phyloP scores from a whole-genome alignment of 2,113 vertebrate genomes.

The Platycercus adscitus region DNA sequence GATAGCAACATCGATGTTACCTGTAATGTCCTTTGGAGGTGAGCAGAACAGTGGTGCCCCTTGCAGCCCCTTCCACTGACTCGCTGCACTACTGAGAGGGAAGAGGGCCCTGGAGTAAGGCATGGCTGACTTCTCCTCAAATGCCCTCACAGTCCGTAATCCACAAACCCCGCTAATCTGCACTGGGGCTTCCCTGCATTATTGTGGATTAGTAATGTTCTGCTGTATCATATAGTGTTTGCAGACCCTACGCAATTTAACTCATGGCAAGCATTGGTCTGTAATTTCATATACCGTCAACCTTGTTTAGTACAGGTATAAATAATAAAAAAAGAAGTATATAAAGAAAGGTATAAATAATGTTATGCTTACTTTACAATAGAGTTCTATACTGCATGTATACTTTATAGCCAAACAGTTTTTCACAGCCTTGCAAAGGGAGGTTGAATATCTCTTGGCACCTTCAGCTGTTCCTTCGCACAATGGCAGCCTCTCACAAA shows the following conservation, averaged over 20 bases:
- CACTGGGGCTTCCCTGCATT: constrained; percentile 54
- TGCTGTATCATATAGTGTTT: constrained; percentile 8
- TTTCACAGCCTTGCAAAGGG: not conserved
- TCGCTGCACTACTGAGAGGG: fast-evolving
- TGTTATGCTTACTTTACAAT: not conserved
- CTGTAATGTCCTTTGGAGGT: not conserved
- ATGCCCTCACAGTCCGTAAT: constrained; percentile 48
- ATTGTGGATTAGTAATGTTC: constrained; percentile 48
- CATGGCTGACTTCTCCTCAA: constrained; percentile 6
- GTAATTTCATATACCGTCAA: not conserved
- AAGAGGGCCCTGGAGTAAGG: not conserved
- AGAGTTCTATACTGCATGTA: not conserved
- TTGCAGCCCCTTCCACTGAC: not conserved
- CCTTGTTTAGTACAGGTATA: not conserved
- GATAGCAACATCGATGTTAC: fast-evolving
- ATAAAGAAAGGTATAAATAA: not conserved
- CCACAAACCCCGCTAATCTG: constrained; percentile 54
- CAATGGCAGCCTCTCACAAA: not conserved
- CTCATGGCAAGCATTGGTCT: not conserved
- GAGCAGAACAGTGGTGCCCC: not conserved
- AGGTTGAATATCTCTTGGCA: not conserved
- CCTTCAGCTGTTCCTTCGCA: not conserved
- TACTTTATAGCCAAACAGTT: not conserved
- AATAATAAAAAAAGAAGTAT: not conserved
- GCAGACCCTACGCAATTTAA: not conserved